phyloP scores from a whole-genome alignment of 2,797 vertebrate species.

The Valencia hispanica region DNA sequence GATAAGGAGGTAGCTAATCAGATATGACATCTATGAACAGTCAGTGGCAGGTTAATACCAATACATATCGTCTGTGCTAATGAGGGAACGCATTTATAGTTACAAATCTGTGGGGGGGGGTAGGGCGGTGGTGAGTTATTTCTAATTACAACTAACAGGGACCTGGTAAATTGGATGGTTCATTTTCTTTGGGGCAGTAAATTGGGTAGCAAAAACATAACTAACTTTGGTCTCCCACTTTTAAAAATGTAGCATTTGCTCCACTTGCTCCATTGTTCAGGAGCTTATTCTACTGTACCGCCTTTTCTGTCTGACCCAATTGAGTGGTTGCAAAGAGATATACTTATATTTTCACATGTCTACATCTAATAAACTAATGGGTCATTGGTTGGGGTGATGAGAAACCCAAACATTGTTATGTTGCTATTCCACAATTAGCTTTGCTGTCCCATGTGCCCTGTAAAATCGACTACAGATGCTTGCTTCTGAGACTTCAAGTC shows the following conservation, averaged over 20 bases:
- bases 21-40: not conserved
- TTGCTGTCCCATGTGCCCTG: slow-evolving; percentile 29
- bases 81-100: too few species aligned
- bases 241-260: too few species aligned
- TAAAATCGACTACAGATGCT: slow-evolving; percentile 57
- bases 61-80: too few species aligned
- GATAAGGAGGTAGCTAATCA: not conserved
- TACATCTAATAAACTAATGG: slow-evolving; percentile 13
- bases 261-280: too few species aligned
- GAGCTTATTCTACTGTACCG: not conserved
- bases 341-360: not conserved
- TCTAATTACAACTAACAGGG: not conserved
- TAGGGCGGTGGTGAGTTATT: not conserved
- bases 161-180: not conserved
- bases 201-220: too few species aligned
- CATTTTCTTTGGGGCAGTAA: too few species aligned
- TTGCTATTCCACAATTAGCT: slow-evolving; percentile 35
- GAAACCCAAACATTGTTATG: slow-evolving; percentile 58
- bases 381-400: slow-evolving; percentile 39
- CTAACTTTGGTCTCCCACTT: too few species aligned
- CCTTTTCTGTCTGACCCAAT: not conserved
- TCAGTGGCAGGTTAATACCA: too few species aligned
- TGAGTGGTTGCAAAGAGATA: not conserved
- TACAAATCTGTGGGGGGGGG: too few species aligned
- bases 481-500: slow-evolving; percentile 43